Evolutionary conservation across 2,888 invertebrate species (phyloP).

Genomic region (Rhamphomyia laevipes): DNA sequence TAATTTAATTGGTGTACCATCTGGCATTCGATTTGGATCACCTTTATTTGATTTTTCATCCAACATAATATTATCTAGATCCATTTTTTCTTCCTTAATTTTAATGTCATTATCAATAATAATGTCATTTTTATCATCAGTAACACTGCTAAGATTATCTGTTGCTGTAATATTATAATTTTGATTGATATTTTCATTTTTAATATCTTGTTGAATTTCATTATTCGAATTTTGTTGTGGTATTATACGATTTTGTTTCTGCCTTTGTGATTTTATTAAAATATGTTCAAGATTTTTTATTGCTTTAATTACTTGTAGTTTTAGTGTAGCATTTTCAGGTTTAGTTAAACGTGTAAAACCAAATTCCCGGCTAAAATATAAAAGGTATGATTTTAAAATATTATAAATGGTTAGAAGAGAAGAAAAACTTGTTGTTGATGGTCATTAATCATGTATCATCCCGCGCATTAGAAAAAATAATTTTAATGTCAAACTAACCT

Average conservation of each 20-base stretch:
- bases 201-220: slow-evolving; percentile 21
- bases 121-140: slow-evolving; percentile 28
- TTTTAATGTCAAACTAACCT: slow-evolving; percentile 44
- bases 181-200: slow-evolving; percentile 29
- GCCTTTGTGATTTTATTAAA: slow-evolving; percentile 64
- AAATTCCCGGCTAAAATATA: slow-evolving; percentile 67
- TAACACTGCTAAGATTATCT: slow-evolving; percentile 14
- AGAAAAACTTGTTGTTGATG: background rate
- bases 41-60: slow-evolving; percentile 7
- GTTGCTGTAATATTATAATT: slow-evolving; percentile 21
- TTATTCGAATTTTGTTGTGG: slow-evolving; percentile 7
- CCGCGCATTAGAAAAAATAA: slow-evolving; percentile 5
- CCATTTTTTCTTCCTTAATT: slow-evolving; percentile 15
- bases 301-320: slow-evolving; percentile 70
- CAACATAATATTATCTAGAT: background rate
- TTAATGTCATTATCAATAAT: slow-evolving; percentile 24
- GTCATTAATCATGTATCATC: background rate
- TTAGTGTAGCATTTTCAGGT: slow-evolving; percentile 69
- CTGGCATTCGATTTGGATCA: slow-evolving; percentile 5
- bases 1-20: slow-evolving; percentile 14
- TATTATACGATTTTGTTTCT: slow-evolving; percentile 34
- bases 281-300: slow-evolving; percentile 76
- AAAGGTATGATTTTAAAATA: background rate
- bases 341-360: slow-evolving; percentile 76
- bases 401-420: background rate